These are phyloP conservation scores for Hoplostethus atlanticus DNA, from an alignment of 2,797 vertebrate genomes.

Conservation along the genomic window DNA sequence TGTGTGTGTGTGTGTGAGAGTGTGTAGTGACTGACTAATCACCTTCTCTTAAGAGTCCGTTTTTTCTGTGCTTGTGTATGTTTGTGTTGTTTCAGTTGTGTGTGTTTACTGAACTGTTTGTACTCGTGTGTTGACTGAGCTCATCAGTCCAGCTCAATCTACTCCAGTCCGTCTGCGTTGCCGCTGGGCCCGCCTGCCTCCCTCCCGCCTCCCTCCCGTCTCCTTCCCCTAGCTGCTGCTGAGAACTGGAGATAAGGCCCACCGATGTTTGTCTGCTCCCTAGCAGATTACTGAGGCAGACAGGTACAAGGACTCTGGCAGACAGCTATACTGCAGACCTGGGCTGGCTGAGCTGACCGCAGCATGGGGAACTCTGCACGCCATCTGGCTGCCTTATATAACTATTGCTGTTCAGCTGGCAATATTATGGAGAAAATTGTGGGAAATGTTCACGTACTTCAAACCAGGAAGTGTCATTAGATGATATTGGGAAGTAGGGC, in stretches of 20 bases:
- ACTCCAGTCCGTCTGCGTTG: constrained; percentile 46
- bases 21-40: constrained; percentile 3
- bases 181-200: constrained; percentile 52
- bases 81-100: constrained; percentile 1
- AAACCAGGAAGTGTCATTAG: not conserved
- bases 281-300: constrained; percentile 79
- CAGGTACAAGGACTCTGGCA: constrained; percentile 66
- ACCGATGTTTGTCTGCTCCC: constrained; percentile 83
- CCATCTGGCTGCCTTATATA: constrained; percentile 29
- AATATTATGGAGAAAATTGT: not conserved
- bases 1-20: no score
- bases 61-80: constrained; percentile 7
- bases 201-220: constrained; percentile 61
- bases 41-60: constrained; percentile 38
- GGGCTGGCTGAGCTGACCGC: constrained; percentile 55
- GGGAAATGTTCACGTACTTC: constrained; percentile 8
- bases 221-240: constrained; percentile 61
- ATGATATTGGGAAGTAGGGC: constrained; percentile 2
- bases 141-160: constrained; percentile 37
- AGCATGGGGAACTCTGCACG: constrained; percentile 15
- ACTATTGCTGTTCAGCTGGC: constrained; percentile 14
- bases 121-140: constrained; percentile 54
- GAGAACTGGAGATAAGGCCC: constrained; percentile 81
- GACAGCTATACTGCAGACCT: constrained; percentile 51
- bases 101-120: constrained; percentile 57